A percentile compares a stretch with the other conserved stretches of the same genome.
phyloP scores from a whole-genome alignment of 2,113 vertebrate species.

The Eurystomus gularis region DNA sequence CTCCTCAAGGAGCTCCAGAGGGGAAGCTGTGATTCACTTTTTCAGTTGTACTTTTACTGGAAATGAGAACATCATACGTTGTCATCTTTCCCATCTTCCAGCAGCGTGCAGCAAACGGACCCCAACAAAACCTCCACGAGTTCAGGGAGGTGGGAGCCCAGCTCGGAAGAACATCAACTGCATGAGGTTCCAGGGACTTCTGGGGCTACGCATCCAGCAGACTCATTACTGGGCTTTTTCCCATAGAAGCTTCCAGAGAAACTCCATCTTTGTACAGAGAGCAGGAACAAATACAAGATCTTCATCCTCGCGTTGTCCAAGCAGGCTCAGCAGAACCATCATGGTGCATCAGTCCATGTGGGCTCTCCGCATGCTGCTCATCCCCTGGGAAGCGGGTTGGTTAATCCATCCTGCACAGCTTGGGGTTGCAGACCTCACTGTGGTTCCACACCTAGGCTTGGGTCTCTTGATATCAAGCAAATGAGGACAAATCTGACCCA shows the following conservation, averaged over 20 bases:
- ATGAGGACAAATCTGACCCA: accelerated
- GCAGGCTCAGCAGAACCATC: background rate
- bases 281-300: background rate
- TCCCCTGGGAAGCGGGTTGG: background rate
- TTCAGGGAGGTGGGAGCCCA: background rate
- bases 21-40: constrained; percentile 61
- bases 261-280: background rate
- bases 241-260: background rate
- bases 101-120: background rate
- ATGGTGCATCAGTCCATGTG: accelerated
- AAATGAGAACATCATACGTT: constrained; percentile 18
- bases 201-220: background rate
- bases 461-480: background rate
- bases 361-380: accelerated
- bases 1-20: background rate
- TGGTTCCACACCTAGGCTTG: background rate
- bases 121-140: background rate
- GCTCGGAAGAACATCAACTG: background rate
- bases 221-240: background rate
- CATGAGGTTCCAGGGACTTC: background rate
- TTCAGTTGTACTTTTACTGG: constrained; percentile 46
- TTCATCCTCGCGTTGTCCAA: background rate
- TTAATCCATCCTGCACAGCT: background rate
- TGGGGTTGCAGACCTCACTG: background rate
- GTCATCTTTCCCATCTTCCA: constrained; percentile 33